Conservation (phyloP, 2,888 invertebrate species). For the Drosophila neutralis region DNA sequence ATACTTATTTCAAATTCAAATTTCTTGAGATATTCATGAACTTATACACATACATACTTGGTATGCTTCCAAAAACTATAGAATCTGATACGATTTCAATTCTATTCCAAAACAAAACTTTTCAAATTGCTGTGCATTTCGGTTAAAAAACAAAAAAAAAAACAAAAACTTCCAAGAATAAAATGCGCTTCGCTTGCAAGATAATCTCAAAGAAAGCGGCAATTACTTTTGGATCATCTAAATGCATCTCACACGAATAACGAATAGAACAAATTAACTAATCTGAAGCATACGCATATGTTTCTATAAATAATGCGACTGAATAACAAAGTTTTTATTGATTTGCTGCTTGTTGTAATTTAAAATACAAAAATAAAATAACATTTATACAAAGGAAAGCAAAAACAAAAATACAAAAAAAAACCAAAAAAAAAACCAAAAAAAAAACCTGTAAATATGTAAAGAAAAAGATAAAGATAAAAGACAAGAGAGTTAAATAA, state of each 20-base stretch:
- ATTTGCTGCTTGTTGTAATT: slow-evolving; percentile 78
- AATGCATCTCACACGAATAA: slow-evolving; percentile 52
- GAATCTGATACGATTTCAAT: slow-evolving; percentile 8
- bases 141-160: not conserved
- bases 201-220: slow-evolving; percentile 13
- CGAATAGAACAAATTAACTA: slow-evolving; percentile 34
- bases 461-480: slow-evolving; percentile 46
- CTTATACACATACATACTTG: slow-evolving; percentile 10
- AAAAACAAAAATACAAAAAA: slow-evolving; percentile 37
- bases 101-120: not conserved
- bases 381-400: slow-evolving; percentile 52
- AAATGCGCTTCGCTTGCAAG: slow-evolving; percentile 30
- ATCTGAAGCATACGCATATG: slow-evolving; percentile 37
- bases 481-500: slow-evolving; percentile 52
- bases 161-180: not conserved
- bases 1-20: slow-evolving; percentile 23
- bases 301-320: slow-evolving; percentile 73
- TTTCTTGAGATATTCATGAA: slow-evolving; percentile 11
- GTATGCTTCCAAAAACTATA: slow-evolving; percentile 29
- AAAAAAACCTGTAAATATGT: slow-evolving; percentile 54
- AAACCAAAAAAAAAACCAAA: slow-evolving; percentile 20
- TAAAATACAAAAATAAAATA: slow-evolving; percentile 54
- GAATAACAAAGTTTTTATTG: slow-evolving; percentile 72
- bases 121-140: slow-evolving; percentile 9
- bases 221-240: slow-evolving; percentile 64